Base-by-base conservation (phyloP, 2,888 invertebrate genomes). In the Sarcophaga rosellei region DNA sequence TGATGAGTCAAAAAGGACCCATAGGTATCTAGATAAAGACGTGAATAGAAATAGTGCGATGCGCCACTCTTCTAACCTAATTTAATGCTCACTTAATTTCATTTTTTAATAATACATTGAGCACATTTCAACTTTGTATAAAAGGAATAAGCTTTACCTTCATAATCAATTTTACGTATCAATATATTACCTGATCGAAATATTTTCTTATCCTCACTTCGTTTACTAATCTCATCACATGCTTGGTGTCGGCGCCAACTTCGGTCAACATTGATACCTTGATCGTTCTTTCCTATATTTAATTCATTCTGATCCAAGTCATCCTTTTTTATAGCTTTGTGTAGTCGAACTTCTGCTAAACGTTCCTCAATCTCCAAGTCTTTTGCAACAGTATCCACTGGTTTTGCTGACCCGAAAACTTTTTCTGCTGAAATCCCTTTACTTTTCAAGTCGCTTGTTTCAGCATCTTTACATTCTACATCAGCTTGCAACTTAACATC, bases 391-490 rank as follows among this genome's bases (percentile, higher is more conserved):
- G 99, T 99, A 92, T 99, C 98, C 0, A 99, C 99, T 0, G 99
- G 99, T 92, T 97, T 98, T 21, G 99, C 99, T 47, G 95, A 96
- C n/a, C 99, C 99, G 92, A 99, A 99, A 89, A 99, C 98, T 81
- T 96, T 96, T 69, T 96, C 95, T 0, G 96, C 94, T 2, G 95
- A 94, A 74, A 94, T 94, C 12, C 95, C 94, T 77, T 94, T 91
- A 89, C 88, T 92, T 81, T 90, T 89, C 57, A 83, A 79, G 4
- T 79, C 66, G 21, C 77, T 87, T 20, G 73, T 84, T 25, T 87
- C 86, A 62, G 88, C 61, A 10, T 72, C 57, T 66, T 82, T 72
- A 35, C 45, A 25, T 65, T 78, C 82, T n/a, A 73, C 83, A 53
- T 70, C 77, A 35, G 74, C 84, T 35, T 69, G 45, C n/a, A 78